Conservation (phyloP, 2,888 invertebrate genomes). For the Athalia rosae region DNA sequence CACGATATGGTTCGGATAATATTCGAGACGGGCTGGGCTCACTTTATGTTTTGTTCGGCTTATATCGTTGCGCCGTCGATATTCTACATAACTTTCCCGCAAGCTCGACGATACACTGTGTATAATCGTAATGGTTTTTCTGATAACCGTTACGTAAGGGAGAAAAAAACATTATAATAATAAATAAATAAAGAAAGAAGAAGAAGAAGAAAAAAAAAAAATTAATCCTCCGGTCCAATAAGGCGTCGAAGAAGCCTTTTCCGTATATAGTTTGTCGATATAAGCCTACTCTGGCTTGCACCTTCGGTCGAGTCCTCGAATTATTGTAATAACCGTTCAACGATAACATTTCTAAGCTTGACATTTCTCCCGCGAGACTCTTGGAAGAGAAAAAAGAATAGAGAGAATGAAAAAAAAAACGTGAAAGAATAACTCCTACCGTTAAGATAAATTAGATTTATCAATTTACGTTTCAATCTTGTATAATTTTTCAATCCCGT, state of each 20-base stretch:
- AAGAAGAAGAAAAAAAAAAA: background rate
- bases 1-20: too few species aligned
- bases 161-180: too few species aligned
- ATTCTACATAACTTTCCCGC: too few species aligned
- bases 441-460: too few species aligned
- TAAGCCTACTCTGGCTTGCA: background rate
- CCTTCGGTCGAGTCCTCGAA: background rate
- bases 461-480: too few species aligned
- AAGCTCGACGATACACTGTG: too few species aligned
- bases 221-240: background rate
- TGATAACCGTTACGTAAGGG: too few species aligned
- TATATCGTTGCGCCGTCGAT: too few species aligned
- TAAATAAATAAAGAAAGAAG: background rate
- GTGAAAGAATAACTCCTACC: background rate
- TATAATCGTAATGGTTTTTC: too few species aligned
- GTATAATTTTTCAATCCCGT: too few species aligned
- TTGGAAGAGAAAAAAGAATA: background rate
- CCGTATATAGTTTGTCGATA: background rate
- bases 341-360: constrained; percentile 18
- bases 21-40: too few species aligned
- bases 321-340: background rate
- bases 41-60: too few species aligned
- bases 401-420: background rate
- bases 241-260: background rate
- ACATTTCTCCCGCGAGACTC: background rate